These are phyloP conservation scores for Cliona cf. orientalis DNA, from an alignment of 37 sponge, comb jelly and placozoan species.

Conservation along the genomic window DNA sequence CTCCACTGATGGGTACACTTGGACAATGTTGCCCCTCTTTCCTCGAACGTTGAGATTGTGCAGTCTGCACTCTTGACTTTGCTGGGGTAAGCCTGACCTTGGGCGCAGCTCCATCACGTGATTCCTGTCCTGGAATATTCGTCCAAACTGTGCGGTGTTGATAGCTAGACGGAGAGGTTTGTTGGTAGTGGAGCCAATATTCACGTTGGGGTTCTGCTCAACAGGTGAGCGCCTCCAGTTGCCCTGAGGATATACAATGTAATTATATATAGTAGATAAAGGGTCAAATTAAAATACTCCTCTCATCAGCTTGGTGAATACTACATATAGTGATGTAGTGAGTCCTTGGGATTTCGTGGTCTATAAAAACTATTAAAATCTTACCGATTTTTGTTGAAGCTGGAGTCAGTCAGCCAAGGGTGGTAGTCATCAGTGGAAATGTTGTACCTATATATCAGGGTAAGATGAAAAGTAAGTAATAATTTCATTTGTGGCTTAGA, in stretches of 20 bases:
- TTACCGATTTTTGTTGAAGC: conserved; percentile 80
- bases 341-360: not conserved
- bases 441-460: conserved; percentile 99
- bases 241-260: no score
- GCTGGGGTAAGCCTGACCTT: conserved; percentile 4
- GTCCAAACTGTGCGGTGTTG: conserved; percentile 97
- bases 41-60: conserved; percentile 97
- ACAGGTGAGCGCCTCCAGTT: conserved; percentile 91
- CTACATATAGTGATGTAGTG: no score
- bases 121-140: conserved; percentile 94
- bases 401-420: conserved; percentile 84
- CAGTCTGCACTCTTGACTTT: conserved; percentile 46
- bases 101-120: conserved; percentile 73
- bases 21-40: conserved; percentile 99
- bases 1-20: conserved; percentile 94
- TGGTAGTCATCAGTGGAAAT: conserved; percentile 99
- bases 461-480: no score
- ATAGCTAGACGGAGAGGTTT: conserved; percentile 89
- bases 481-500: no score
- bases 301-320: not conserved
- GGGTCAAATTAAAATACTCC: no score
- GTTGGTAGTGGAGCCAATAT: conserved; percentile 88
- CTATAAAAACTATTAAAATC: conserved; percentile 13
- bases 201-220: conserved; percentile 87
- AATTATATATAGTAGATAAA: no score